Evolutionary conservation across 30 jellyfish, hydroid and myxozoan genomes (phyloP).

Genomic region (Aurelia coerulea): DNA sequence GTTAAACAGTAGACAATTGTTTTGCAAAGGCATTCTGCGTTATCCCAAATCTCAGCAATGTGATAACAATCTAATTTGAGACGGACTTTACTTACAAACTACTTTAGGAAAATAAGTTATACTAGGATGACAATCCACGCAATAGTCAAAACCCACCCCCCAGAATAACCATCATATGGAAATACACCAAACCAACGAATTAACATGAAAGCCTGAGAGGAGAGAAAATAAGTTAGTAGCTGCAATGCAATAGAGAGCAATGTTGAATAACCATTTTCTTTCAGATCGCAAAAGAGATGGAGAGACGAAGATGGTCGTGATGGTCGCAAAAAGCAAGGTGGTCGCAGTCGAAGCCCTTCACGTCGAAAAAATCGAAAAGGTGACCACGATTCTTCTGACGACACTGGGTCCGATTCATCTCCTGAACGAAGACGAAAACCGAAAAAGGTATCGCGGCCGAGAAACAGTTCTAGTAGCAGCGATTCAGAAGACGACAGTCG

Average conservation of each 20-base stretch:
- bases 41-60: no score
- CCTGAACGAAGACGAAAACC: conserved; percentile 67
- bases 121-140: background rate
- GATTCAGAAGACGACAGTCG: conserved; percentile 72
- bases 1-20: no score
- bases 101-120: background rate
- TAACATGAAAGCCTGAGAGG: no score
- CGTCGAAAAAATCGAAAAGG: conserved; percentile 53
- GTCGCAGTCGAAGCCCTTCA: conserved; percentile 62
- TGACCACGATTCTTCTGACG: conserved; percentile 60
- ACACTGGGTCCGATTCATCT: conserved; percentile 74
- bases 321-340: background rate
- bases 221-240: no score
- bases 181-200: no score
- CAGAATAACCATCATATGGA: no score
- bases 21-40: no score
- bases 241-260: no score
- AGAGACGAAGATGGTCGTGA: conserved; percentile 28
- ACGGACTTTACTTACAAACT: background rate
- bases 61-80: no score
- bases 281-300: conserved; percentile 39
- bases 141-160: no score
- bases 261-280: background rate
- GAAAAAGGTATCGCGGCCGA: conserved; percentile 34
- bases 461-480: conserved; percentile 40